Conservation (phyloP, 2,888 invertebrate genomes). For the Xanthorhoe spadicearia region DNA sequence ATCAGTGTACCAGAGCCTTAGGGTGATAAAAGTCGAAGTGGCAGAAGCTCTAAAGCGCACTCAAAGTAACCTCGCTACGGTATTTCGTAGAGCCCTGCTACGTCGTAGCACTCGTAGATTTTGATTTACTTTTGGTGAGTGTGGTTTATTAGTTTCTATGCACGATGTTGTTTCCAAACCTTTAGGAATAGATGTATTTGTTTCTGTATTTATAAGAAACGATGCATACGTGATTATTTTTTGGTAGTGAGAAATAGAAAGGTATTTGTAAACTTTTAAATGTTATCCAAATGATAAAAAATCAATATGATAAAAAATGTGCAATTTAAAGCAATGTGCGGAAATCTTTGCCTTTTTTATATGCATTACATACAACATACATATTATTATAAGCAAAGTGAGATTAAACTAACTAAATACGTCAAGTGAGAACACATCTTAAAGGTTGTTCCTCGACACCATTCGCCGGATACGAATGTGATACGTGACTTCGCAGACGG, state of each 20-base stretch:
- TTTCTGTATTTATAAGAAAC: too few relatives aligned
- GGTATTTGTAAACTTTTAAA: too few relatives aligned
- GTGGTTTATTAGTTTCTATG: background rate
- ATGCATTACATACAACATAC: too few relatives aligned
- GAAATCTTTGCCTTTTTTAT: too few relatives aligned
- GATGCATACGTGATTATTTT: too few relatives aligned
- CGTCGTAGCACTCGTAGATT: background rate
- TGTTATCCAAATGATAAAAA: too few relatives aligned
- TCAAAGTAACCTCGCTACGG: background rate
- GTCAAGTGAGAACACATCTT: constrained; percentile 13
- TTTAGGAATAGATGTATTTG: too few relatives aligned
- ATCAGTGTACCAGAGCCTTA: background rate
- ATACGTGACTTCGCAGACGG: constrained; percentile 70
- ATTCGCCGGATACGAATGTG: constrained; percentile 67
- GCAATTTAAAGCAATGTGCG: too few relatives aligned
- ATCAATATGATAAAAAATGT: too few relatives aligned
- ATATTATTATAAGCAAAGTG: too few relatives aligned
- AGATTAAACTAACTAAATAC: too few relatives aligned
- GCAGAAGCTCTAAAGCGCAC: background rate
- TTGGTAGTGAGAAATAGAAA: too few relatives aligned
- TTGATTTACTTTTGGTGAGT: constrained; percentile 1
- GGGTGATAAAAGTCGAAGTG: background rate
- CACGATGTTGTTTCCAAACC: background rate
- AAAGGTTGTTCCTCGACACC: constrained; percentile 67
- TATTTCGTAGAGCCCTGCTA: constrained; percentile 1